These are phyloP conservation scores for Piscicola geometra DNA, from an alignment of 2,888 invertebrate species.

Conservation along the genomic window DNA sequence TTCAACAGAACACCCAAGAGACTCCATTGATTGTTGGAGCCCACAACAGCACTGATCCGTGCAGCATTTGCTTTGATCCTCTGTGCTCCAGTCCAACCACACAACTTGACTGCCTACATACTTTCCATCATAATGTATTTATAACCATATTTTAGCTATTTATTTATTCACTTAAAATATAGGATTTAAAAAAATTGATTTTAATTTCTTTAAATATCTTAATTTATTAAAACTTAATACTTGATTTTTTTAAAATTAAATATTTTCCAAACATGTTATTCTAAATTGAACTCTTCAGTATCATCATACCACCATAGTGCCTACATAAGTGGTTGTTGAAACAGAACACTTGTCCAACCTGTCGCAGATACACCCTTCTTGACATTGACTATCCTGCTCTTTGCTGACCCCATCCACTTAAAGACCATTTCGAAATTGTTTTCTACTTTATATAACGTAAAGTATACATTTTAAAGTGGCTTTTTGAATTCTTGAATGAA, in stretches of 20 bases:
- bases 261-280: no score
- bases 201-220: no score
- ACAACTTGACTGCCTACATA: neutral
- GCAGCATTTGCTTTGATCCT: slow-evolving; percentile 15
- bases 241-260: no score
- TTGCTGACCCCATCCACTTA: no score
- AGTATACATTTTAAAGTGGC: no score
- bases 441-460: no score
- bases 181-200: no score
- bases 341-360: neutral
- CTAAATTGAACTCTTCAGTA: no score
- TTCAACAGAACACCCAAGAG: neutral
- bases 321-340: slow-evolving; percentile 2
- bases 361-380: slow-evolving; percentile 7
- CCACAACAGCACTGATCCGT: neutral
- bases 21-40: neutral
- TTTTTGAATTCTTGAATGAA: no score
- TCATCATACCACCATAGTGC: neutral
- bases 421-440: no score
- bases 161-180: no score
- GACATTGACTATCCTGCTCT: slow-evolving; percentile 9
- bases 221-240: no score
- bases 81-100: neutral
- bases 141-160: neutral
- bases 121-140: slow-evolving; percentile 1